phyloP scores from a whole-genome alignment of 2,888 invertebrate species.

The Trichogramma dendrolimi region DNA sequence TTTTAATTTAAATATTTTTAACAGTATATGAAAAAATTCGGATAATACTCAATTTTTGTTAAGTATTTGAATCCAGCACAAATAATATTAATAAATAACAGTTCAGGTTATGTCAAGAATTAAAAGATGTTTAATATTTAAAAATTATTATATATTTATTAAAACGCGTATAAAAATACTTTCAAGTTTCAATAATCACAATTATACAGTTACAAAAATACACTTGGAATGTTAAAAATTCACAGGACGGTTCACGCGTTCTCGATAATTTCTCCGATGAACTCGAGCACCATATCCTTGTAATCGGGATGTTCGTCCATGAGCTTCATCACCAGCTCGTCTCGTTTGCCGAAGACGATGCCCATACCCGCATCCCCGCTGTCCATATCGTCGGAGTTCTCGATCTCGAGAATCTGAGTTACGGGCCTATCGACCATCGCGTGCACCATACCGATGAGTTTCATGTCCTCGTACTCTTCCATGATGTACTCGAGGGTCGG shows the following conservation, averaged over 20 bases:
- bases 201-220: no score
- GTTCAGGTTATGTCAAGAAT: no score
- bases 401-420: slow-evolving; percentile 35
- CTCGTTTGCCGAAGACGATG: slow-evolving; percentile 31
- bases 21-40: no score
- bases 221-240: no score
- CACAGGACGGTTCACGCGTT: not conserved
- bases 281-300: slow-evolving; percentile 32
- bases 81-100: no score
- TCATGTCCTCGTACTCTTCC: slow-evolving; percentile 39
- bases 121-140: no score
- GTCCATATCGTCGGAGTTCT: slow-evolving; percentile 31
- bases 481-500: slow-evolving; percentile 36
- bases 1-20: no score
- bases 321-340: slow-evolving; percentile 29
- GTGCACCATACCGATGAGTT: slow-evolving; percentile 34
- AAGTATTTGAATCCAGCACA: no score
- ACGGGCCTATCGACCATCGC: slow-evolving; percentile 36
- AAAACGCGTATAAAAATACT: no score
- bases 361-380: slow-evolving; percentile 32
- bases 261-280: slow-evolving; percentile 38
- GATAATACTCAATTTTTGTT: no score
- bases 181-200: no score
- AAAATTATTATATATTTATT: no score
- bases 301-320: slow-evolving; percentile 37